Evolutionary conservation across 2,797 vertebrate genomes (phyloP), one percentile per base, ranked within the genome.

Genomic region (Columba guinea): DNA sequence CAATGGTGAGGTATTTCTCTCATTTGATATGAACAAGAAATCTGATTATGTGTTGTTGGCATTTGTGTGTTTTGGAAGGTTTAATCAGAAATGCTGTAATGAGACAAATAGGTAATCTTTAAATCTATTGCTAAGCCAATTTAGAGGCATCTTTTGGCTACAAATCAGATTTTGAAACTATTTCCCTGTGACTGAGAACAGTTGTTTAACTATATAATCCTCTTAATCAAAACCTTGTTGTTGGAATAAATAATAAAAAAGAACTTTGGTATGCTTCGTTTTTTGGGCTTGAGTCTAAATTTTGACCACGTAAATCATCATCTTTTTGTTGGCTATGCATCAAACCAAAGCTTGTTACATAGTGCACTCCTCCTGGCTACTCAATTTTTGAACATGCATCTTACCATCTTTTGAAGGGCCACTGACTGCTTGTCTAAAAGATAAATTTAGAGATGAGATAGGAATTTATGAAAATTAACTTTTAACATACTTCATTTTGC

Each of bases 61-160:
- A 70, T 87, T 84, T 90, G 34, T 92, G 13, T 49, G 21, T 87
- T 91, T 90, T 82, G n/a, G 90, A 93, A 76, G 74, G 35, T 82
- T 92, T 92, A 55, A 84, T 90, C 59, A 87, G 49, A 90, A 59
- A 46, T 62, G 7, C 41, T 91, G 34, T 79, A 84, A 65, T 73
- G 44, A 94, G 70, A 59, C 80, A 80, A 88, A 80, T 28, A 86
- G 88, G 39, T 94, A 89, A 93, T 90, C 75, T 93, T 96, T 79
- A 65, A 63, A 93, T 92, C 69, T 92, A 59, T 80, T 84, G 27
- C 55, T 82, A 84, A 94, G 48, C 84, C 37, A 91, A 62, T 95
- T 94, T 55, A 81, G 52, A 73, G 70, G n/a, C 59, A 55, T 83
- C 34, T 69, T 59, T 81, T 91, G 39, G 62, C 59, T 73, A 59